A percentile compares a stretch with the other conserved stretches of the same genome.
Conservation (phyloP, 2,113 vertebrate genomes). For the Noctilio leporinus region DNA sequence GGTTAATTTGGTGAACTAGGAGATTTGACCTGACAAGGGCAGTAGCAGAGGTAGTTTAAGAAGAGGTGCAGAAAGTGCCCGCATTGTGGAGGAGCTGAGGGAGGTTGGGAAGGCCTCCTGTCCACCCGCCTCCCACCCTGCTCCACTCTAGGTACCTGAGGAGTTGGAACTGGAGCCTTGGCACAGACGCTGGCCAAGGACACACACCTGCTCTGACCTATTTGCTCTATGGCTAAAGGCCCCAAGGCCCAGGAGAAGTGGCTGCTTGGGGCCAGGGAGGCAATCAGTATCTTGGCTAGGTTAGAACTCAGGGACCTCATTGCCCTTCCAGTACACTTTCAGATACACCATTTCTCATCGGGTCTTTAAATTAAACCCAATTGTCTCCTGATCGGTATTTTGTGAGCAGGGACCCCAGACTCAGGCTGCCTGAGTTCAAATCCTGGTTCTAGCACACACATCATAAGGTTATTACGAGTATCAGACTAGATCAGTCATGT, state of each 20-base stretch:
- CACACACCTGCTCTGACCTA: not conserved
- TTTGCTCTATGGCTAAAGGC: not conserved
- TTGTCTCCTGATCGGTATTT: not conserved
- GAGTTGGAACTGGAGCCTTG: not conserved
- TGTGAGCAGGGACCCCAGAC: not conserved
- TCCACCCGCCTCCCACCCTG: not conserved
- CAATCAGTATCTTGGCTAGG: not conserved
- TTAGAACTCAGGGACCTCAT: not conserved
- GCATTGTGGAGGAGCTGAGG: not conserved
- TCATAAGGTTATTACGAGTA: not conserved
- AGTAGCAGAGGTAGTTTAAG: not conserved
- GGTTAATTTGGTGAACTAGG: not conserved
- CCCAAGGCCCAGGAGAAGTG: not conserved
- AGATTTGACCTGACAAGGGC: not conserved
- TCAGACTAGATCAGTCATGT: not conserved
- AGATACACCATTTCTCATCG: not conserved
- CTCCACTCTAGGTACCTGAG: not conserved
- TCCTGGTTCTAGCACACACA: not conserved
- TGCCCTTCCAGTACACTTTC: not conserved
- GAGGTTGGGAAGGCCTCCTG: not conserved
- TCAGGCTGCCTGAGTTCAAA: not conserved
- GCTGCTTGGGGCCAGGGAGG: not conserved
- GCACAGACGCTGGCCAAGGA: not conserved
- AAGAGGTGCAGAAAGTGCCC: not conserved
- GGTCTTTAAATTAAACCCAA: not conserved